Conservation (phyloP, 2,113 vertebrate species). For the Bos taurus region ARS-UCD2.0 NC_037330.1:105847501-105848000, state of each 20-base stretch:
- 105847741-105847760: not conserved
- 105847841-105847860: not conserved
- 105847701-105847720: not conserved
- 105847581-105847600: not conserved
- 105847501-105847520: not conserved
- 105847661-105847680: not conserved
- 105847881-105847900: not conserved
- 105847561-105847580: not conserved
- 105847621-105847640: not conserved
- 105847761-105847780: not conserved
- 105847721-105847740: constrained; percentile 7
- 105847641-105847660: not conserved
- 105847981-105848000: not conserved
- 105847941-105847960: not conserved
- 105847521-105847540: not conserved
- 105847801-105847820: not conserved
- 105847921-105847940: not conserved
- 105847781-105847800: not conserved
- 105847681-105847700: not conserved
- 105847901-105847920: constrained; percentile 12
- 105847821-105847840: not conserved
- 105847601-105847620: not conserved
- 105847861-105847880: not conserved
- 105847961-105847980: not conserved
- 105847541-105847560: not conserved